Conservation (phyloP, 2,797 vertebrate genomes). For the Geotrypetes seraphini region DNA sequence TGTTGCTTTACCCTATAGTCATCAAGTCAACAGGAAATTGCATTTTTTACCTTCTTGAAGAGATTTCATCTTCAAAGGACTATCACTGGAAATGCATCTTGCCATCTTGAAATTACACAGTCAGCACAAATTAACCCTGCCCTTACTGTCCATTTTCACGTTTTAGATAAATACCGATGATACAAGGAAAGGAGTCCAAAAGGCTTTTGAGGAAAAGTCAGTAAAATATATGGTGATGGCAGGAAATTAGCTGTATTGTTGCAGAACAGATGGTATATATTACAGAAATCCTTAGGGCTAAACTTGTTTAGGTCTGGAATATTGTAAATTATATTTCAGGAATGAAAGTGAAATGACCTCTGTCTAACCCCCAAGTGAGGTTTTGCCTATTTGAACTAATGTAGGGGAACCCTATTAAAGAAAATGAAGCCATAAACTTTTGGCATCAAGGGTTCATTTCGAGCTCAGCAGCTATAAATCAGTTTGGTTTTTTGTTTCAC, state of each 20-base stretch:
- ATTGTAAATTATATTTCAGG: slow-evolving; percentile 73
- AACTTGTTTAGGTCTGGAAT: slow-evolving; percentile 76
- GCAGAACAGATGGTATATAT: slow-evolving; percentile 85
- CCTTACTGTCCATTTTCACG: slow-evolving; percentile 26
- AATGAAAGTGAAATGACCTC: slow-evolving; percentile 73
- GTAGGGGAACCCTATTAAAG: slow-evolving; percentile 51
- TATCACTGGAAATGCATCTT: slow-evolving; percentile 13
- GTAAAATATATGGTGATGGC: slow-evolving; percentile 49
- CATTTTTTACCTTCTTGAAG: too few species aligned
- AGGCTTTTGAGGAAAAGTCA: slow-evolving; percentile 47
- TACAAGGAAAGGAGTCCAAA: too few species aligned
- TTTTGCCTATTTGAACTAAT: slow-evolving; percentile 56
- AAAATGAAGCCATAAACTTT: slow-evolving; percentile 64
- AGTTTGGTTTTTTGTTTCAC: slow-evolving; percentile 59
- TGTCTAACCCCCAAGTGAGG: slow-evolving; percentile 62
- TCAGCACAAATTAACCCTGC: slow-evolving; percentile 32
- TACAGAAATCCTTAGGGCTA: slow-evolving; percentile 73
- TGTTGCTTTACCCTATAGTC: too few species aligned
- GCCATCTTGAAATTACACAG: slow-evolving; percentile 27
- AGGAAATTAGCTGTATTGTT: slow-evolving; percentile 73
- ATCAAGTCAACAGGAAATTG: too few species aligned
- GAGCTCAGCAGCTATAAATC: slow-evolving; percentile 51
- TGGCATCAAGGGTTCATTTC: slow-evolving; percentile 55
- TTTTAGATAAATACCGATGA: slow-evolving; percentile 40
- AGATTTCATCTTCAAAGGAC: too few species aligned